A percentile compares a stretch with the other conserved stretches of the same genome.
Evolutionary conservation across 2,797 vertebrate species (phyloP).

Genomic region (Ambastaia sidthimunki): DNA sequence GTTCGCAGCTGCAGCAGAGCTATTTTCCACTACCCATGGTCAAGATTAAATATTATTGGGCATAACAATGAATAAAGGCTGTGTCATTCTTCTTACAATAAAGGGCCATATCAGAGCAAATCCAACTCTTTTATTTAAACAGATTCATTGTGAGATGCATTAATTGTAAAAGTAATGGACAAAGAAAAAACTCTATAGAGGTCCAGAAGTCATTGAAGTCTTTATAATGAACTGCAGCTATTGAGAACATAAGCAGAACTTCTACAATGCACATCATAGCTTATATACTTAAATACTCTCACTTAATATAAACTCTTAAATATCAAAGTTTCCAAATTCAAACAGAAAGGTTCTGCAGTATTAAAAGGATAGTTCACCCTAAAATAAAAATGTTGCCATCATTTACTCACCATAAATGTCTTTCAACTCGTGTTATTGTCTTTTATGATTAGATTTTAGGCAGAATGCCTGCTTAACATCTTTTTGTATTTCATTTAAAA

Average conservation of each 20-base stretch:
- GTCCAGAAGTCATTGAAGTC: slow-evolving; percentile 10
- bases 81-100: slow-evolving; percentile 46
- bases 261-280: not conserved
- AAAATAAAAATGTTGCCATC: too few relatives aligned
- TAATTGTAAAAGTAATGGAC: slow-evolving; percentile 45
- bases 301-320: not conserved
- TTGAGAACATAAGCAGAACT: slow-evolving; percentile 3
- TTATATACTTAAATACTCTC: too few relatives aligned
- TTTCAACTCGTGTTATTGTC: too few relatives aligned
- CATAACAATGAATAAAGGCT: slow-evolving; percentile 35
- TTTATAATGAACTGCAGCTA: not conserved
- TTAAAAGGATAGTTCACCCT: too few relatives aligned
- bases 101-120: slow-evolving; percentile 45
- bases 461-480: too few relatives aligned
- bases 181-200: slow-evolving; percentile 27
- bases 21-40: slow-evolving; percentile 52
- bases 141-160: slow-evolving; percentile 12
- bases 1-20: slow-evolving; percentile 25
- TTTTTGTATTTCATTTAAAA: too few relatives aligned
- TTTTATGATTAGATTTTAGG: too few relatives aligned
- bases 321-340: too few relatives aligned
- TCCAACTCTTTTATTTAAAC: slow-evolving; percentile 36
- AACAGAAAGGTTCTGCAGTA: too few relatives aligned
- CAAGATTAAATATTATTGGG: slow-evolving; percentile 55
- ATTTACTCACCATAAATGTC: too few relatives aligned